Evolutionary conservation across 2,113 vertebrate genomes (phyloP).

Genomic region (Spizaetus ornatus): DNA sequence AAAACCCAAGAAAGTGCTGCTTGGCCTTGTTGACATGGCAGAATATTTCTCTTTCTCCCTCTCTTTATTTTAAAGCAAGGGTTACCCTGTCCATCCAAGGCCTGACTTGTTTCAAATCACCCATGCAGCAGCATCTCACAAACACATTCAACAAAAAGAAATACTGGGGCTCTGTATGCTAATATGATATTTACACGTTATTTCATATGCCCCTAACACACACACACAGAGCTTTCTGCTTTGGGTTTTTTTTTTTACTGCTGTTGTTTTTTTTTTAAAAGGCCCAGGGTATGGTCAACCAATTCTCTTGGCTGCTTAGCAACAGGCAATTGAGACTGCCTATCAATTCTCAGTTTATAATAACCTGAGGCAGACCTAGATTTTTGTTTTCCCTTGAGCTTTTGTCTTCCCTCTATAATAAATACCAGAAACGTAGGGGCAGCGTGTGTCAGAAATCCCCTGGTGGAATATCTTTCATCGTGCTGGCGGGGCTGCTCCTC

Average conservation of each 20-base stretch:
- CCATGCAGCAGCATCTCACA: not conserved
- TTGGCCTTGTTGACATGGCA: not conserved
- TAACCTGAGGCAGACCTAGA: slow-evolving; percentile 62
- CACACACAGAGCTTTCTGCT: not conserved
- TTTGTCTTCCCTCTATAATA: slow-evolving; percentile 54
- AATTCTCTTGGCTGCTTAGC: slow-evolving; percentile 62
- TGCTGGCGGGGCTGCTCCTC: not conserved
- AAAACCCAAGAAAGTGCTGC: not conserved
- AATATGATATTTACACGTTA: not conserved
- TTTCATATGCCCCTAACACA: not conserved
- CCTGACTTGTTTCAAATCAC: not conserved
- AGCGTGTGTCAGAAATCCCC: slow-evolving; percentile 34
- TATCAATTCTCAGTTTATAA: slow-evolving; percentile 67
- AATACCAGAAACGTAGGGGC: slow-evolving; percentile 49
- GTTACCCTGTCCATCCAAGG: not conserved
- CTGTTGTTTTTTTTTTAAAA: not conserved
- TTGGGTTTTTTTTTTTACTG: not conserved
- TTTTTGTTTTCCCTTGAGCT: slow-evolving; percentile 66
- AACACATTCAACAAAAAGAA: not conserved
- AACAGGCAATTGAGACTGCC: slow-evolving; percentile 61
- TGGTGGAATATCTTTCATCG: slow-evolving; percentile 19
- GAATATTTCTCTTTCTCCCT: not conserved
- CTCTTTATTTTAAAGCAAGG: not conserved
- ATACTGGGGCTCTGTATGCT: not conserved
- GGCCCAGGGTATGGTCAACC: slow-evolving; percentile 21